Conservation (phyloP, 2,797 vertebrate genomes). For the Tapirus indicus region DNA sequence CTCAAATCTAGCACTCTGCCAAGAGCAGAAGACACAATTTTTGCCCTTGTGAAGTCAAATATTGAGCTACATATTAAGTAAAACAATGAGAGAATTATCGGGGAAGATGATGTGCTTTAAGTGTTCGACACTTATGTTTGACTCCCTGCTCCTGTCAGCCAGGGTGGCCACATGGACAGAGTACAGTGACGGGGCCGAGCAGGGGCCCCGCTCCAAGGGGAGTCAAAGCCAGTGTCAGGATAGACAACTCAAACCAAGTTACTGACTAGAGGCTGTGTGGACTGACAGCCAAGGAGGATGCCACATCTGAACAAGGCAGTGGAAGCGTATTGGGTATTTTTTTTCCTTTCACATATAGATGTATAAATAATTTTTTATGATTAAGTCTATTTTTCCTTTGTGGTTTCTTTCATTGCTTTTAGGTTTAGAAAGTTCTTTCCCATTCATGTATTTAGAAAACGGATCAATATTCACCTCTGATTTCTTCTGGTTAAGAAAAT, state of each 20-base stretch:
- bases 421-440: neutral
- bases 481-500: neutral
- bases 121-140: neutral
- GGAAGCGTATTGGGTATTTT: accelerated
- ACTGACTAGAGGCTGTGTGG: neutral
- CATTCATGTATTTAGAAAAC: neutral
- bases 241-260: neutral
- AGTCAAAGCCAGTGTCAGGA: neutral
- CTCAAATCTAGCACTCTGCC: neutral
- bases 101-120: neutral
- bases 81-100: neutral
- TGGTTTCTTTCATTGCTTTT: neutral
- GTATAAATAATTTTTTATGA: neutral
- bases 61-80: neutral
- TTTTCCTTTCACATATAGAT: neutral
- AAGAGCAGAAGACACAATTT: neutral
- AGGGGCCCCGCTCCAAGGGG: neutral
- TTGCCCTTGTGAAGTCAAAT: neutral
- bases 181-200: neutral
- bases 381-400: neutral
- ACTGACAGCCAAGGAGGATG: neutral
- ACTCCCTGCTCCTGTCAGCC: neutral
- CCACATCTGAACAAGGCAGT: neutral
- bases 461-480: neutral
- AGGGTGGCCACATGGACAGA: neutral